Conservation (phyloP, 2,113 vertebrate species). For the Corythaeola cristata region DNA sequence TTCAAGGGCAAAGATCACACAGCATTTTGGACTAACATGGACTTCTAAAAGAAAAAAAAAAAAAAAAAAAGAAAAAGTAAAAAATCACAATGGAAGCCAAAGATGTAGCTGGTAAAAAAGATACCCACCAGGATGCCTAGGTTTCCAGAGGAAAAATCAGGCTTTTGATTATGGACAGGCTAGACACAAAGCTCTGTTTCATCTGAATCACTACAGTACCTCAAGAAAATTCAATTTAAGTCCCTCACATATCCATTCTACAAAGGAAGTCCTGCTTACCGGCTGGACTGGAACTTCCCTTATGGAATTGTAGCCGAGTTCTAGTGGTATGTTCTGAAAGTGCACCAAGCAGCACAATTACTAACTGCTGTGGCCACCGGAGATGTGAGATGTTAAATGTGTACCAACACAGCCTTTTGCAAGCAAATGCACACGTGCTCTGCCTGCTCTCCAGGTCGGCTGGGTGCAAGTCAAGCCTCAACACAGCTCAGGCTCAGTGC, state of each 20-base stretch:
- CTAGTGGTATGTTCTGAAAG: neutral
- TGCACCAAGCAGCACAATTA: neutral
- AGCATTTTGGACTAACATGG: neutral
- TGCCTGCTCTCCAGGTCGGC: neutral
- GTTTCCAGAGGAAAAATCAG: neutral
- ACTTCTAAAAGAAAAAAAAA: neutral
- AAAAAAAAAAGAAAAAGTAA: no score
- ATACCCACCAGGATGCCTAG: neutral
- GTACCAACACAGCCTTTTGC: neutral
- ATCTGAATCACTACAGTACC: neutral
- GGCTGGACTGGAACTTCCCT: neutral
- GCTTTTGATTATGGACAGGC: neutral
- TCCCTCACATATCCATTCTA: neutral
- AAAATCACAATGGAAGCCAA: neutral
- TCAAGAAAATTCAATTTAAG: neutral
- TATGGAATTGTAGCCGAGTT: neutral
- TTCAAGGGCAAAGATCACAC: neutral
- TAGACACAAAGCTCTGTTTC: neutral
- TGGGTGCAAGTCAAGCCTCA: neutral
- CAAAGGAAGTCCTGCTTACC: neutral
- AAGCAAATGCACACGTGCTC: fast-evolving
- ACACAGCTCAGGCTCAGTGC: fast-evolving
- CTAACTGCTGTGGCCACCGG: neutral
- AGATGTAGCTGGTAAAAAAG: neutral
- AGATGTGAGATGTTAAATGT: neutral